These are phyloP conservation scores for Ischnura elegans DNA, from an alignment of 2,888 invertebrate species.

Conservation along the genomic window DNA sequence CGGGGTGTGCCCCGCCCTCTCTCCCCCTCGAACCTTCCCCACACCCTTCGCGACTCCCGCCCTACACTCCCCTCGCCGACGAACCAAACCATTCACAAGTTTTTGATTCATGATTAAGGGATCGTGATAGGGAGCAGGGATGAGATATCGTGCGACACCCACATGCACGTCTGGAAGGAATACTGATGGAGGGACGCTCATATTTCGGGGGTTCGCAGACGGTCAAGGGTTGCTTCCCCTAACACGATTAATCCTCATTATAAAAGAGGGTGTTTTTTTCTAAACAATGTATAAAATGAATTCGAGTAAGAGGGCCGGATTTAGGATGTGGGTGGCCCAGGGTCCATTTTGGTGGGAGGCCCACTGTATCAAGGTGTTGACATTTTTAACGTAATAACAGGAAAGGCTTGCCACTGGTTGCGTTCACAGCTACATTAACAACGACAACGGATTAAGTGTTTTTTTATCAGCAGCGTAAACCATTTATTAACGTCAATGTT, in stretches of 20 bases:
- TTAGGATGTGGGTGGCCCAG: no score
- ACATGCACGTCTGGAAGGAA: neutral
- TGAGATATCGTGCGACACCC: constrained; percentile 6
- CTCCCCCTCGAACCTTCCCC: neutral
- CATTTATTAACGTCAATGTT: no score
- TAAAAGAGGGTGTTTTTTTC: no score
- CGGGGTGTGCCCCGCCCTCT: neutral
- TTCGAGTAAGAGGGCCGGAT: no score
- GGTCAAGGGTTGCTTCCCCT: neutral
- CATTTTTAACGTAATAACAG: no score
- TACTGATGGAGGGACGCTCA: neutral
- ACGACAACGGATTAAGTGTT: no score
- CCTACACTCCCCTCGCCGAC: neutral
- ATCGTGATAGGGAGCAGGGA: neutral
- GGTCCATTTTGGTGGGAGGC: no score
- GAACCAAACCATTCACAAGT: constrained; percentile 25
- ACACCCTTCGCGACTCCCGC: neutral
- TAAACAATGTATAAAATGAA: no score
- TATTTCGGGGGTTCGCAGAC: neutral
- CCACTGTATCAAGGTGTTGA: no score
- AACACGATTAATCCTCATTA: neutral
- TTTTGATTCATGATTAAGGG: constrained; percentile 24
- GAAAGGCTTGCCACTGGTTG: no score
- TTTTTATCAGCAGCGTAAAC: no score
- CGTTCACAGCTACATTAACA: no score